Evolutionary conservation across 2,113 vertebrate species (phyloP).

Genomic region (Connochaetes taurinus): DNA sequence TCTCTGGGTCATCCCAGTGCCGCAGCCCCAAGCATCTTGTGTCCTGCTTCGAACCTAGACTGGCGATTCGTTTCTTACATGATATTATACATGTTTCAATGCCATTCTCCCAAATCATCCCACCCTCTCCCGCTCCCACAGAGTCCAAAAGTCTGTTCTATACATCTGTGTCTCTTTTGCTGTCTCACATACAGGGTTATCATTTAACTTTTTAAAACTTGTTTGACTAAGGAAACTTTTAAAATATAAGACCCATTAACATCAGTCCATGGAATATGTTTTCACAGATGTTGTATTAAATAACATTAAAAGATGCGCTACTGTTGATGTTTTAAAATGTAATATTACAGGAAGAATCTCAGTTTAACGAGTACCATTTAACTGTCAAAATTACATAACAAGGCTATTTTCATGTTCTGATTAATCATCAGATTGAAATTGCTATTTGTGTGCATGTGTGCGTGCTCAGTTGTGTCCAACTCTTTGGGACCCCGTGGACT

Average conservation of each 20-base stretch:
- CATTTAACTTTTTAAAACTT: not conserved
- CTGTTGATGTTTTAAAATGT: not conserved
- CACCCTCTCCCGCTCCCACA: too few relatives aligned
- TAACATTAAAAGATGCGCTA: not conserved
- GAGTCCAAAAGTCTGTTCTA: too few relatives aligned
- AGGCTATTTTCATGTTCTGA: constrained; percentile 8
- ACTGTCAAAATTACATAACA: not conserved
- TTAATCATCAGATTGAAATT: not conserved
- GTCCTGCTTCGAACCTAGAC: too few relatives aligned
- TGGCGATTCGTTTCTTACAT: too few relatives aligned
- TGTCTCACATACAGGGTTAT: too few relatives aligned
- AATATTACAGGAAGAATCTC: not conserved
- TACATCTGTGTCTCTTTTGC: too few relatives aligned
- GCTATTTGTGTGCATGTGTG: not conserved
- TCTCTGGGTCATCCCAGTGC: too few relatives aligned
- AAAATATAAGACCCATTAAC: not conserved
- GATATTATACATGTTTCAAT: too few relatives aligned
- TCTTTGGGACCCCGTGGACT: not conserved
- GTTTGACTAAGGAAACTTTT: not conserved
- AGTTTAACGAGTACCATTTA: not conserved
- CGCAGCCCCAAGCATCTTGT: too few relatives aligned
- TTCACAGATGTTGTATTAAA: constrained; percentile 5
- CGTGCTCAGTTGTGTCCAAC: not conserved
- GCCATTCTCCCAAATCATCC: too few relatives aligned
- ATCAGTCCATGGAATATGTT: not conserved